Base-by-base conservation (phyloP, 2,888 invertebrate genomes). In the Trissolcus brochymenae region DNA sequence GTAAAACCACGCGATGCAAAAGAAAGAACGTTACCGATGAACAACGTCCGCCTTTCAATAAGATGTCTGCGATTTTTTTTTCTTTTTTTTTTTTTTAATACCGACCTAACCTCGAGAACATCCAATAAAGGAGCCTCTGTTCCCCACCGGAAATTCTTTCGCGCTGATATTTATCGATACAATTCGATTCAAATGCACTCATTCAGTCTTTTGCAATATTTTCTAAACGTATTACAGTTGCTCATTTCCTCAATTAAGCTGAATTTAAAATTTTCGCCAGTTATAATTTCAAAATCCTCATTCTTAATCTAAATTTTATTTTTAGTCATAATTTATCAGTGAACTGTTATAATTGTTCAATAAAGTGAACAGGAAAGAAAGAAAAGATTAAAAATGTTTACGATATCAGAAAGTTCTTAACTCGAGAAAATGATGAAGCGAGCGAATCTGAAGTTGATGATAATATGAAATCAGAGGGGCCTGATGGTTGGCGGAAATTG, bases 21-120 rank as follows among this genome's bases (percentile, higher is more conserved):
- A 11, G 14, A 43, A 43, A 17, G n/a, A 16, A 79, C 78, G 71
- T 51, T 76, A 78, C 73, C 56, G 79, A 67, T 72, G 73, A 79
- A 80, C 82, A 81, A 82, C 79, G 80, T 43, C 80, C 79, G 81
- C 79, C 83, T 85, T 86, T 84, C 82, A 84, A 79, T 76, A 80
- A 65, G 79, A n/a, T 79, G 81, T 76, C 80, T 67, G 81, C 79
- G 83, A 83, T 85, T 78, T 83, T 85, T 81, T 83, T n/a, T n/a
- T n/a, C n/a, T n/a, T n/a, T n/a, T n/a, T n/a, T n/a, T n/a, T n/a
- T n/a, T n/a, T n/a, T n/a, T n/a, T n/a, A 82, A 80, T 60, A 59
- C 80, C 83, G 78, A 64, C 67, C 73, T 40, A 73, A 61, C 70
- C 61, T 62, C 54, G 61, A 67, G 60, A 67, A 56, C 73, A 43